Conservation (phyloP, 2,113 vertebrate species). For the Phaethon lepturus region DNA sequence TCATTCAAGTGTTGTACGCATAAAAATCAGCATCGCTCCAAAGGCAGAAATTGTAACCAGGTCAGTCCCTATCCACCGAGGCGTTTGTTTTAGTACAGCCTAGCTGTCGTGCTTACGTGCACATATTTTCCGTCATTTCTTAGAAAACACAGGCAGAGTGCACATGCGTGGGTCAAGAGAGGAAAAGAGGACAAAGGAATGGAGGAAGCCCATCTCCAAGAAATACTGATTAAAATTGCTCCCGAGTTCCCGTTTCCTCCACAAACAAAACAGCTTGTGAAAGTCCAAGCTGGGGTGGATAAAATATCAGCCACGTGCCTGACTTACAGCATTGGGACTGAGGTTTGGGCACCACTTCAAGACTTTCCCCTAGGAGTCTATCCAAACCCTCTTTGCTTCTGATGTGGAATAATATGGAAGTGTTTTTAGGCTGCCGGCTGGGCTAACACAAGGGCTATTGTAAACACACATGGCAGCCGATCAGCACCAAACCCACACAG, state of each 20-base stretch:
- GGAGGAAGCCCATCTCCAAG: neutral
- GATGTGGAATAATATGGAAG: constrained; percentile 53
- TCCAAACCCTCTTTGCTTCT: constrained; percentile 48
- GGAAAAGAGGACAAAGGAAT: neutral
- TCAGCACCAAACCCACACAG: constrained; percentile 48
- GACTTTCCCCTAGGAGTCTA: constrained; percentile 52
- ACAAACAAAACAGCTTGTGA: neutral
- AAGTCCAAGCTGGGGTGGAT: constrained; percentile 2
- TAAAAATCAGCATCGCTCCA: neutral
- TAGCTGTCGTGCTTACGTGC: accelerated
- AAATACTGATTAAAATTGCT: neutral
- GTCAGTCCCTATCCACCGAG: accelerated
- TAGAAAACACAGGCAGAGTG: accelerated
- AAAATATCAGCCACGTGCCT: constrained; percentile 68
- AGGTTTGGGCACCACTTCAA: constrained; percentile 73
- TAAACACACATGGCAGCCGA: neutral
- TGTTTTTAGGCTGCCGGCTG: constrained; percentile 37
- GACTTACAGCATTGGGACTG: constrained; percentile 53
- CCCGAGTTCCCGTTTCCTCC: neutral
- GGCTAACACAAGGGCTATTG: constrained; percentile 40
- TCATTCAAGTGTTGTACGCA: neutral
- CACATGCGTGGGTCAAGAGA: neutral
- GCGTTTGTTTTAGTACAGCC: neutral
- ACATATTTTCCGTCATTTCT: neutral
- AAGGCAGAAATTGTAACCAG: neutral